Conservation (phyloP, 92 coral and sea anemone species). For the Scolanthus callimorphus region DNA sequence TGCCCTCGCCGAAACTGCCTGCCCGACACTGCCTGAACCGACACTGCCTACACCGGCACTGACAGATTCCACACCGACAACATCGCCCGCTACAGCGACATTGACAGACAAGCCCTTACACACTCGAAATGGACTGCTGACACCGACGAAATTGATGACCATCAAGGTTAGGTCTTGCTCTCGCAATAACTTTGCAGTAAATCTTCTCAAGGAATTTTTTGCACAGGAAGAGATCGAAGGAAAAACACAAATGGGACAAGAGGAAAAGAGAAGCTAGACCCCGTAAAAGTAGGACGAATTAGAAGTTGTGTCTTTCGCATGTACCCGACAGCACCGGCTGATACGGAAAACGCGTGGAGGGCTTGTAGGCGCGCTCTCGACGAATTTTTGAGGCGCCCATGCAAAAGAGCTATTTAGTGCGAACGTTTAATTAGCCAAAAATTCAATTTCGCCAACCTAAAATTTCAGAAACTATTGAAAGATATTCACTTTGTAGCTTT, state of each 20-base stretch:
- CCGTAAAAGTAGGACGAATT: slow-evolving; percentile 4
- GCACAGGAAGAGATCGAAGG: not conserved
- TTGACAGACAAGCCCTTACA: too few relatives aligned
- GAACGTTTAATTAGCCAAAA: too few relatives aligned
- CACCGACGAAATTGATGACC: not conserved
- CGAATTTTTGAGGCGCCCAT: slow-evolving; percentile 20
- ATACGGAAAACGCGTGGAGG: slow-evolving; percentile 6
- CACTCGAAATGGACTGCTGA: not conserved
- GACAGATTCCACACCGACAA: not conserved
- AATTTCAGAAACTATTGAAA: too few relatives aligned
- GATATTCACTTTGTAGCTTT: too few relatives aligned
- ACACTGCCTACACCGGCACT: not conserved
- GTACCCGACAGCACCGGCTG: slow-evolving; percentile 10
- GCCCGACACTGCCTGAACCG: not conserved
- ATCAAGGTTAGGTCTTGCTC: too few relatives aligned
- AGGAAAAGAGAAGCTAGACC: slow-evolving; percentile 12
- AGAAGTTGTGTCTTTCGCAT: slow-evolving; percentile 2
- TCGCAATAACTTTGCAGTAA: too few relatives aligned
- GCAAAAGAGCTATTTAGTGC: slow-evolving; percentile 16
- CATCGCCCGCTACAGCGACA: too few relatives aligned
- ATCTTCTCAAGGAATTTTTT: slow-evolving; percentile 1
- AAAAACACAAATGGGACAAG: slow-evolving; percentile 3
- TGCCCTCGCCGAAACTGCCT: too few relatives aligned
- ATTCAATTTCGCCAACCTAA: too few relatives aligned
- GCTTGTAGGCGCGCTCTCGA: slow-evolving; percentile 22